A percentile compares a stretch with the other conserved stretches of the same genome.
Evolutionary conservation across 1,140 invertebrate genomes (phyloP).

Genomic region (Hormaphis cornu): DNA sequence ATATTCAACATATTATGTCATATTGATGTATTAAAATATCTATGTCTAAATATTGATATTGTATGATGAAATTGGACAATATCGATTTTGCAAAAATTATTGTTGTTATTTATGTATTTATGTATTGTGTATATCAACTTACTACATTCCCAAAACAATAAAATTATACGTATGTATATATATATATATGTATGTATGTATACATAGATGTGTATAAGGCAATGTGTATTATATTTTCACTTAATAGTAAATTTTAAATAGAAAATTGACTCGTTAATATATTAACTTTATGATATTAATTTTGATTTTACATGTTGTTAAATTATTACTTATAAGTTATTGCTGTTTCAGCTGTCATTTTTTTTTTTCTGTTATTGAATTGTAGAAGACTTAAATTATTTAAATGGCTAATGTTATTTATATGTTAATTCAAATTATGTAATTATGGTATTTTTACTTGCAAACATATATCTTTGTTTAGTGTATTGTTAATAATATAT

Average conservation of each 20-base stretch:
- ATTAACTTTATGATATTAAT: not conserved
- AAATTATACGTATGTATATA: too few relatives aligned
- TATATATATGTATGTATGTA: not conserved
- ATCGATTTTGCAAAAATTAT: not conserved
- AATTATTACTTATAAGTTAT: not conserved
- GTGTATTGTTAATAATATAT: not conserved
- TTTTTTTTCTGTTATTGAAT: not conserved
- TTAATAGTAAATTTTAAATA: too few relatives aligned
- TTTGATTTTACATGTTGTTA: not conserved
- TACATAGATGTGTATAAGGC: not conserved
- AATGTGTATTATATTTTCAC: too few relatives aligned
- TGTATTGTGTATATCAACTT: not conserved
- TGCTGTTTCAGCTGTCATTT: not conserved
- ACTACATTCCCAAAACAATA: slow-evolving; percentile 10
- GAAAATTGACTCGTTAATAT: not conserved
- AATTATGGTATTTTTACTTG: not conserved
- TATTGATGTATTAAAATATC: too few relatives aligned
- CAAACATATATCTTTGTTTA: too few relatives aligned
- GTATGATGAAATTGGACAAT: too few relatives aligned
- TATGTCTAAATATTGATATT: too few relatives aligned
- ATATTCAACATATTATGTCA: too few relatives aligned
- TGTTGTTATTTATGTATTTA: not conserved
- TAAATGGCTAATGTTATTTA: not conserved
- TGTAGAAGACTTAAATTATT: not conserved
- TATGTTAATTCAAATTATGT: not conserved